Base-by-base conservation (phyloP, 2,113 vertebrate species). In the Lophius piscatorius region DNA sequence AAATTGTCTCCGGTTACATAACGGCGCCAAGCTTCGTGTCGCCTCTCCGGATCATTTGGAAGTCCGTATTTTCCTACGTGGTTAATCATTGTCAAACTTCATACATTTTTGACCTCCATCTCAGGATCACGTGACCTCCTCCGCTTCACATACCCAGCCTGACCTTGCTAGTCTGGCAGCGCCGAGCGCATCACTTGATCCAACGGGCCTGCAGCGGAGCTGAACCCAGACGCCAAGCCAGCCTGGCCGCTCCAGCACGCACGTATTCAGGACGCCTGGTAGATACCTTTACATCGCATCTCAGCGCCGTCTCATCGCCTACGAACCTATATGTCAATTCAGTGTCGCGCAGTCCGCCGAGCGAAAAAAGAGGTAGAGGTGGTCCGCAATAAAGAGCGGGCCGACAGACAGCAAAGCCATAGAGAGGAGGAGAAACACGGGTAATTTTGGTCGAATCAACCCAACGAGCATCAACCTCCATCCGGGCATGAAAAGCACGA, bases 231-330 rank as follows among this genome's bases (percentile, higher is more conserved):
- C 47, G 82, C 75, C 67, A 73, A 59, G 78, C 68, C 61, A 54
- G 52, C 47, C 74, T 36, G 59, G 62, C 60, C 46, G 69, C 82
- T 70, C 71, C 68, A 80, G 66, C 84, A 77, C 80, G 79, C 63
- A 75, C 74, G 75, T 70, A 83, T 87, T 81, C 80, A 76, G 79
- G 81, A 76, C 80, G 84, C 74, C 83, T 83, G 46, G 76, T 85
- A 87, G 85, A 86, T 78, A 83, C 82, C 80, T 76, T 87, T 82
- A 83, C 77, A 87, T 85, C 83, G 86, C 83, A 89, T 85, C 86
- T 89, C 88, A 90, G 84, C 86, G 84, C 82, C 85, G 70, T 66
- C 52, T 42, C 49, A 73, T 82, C 81, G 83, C 86, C 85, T 81
- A 56, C 61, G 11, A 83, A 88, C 78, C 72, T 84, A 83, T 86